Evolutionary conservation across 2,888 invertebrate genomes (phyloP).

Genomic region (Drosophila pseudotakahashii): DNA sequence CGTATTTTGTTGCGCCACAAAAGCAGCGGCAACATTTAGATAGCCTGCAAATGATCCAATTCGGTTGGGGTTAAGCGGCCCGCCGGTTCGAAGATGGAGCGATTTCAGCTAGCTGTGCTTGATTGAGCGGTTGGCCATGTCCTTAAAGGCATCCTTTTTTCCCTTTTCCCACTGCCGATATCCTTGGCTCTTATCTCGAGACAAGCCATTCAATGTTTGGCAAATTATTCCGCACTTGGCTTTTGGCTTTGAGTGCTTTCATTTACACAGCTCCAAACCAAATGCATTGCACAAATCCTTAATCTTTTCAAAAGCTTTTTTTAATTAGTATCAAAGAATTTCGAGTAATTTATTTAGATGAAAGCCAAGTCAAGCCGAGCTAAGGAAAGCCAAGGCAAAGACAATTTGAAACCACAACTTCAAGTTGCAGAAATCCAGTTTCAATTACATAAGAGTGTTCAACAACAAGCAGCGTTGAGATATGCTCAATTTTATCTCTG

Average conservation of each 20-base stretch:
- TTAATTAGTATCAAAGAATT: constrained; percentile 41
- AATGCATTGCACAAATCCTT: constrained; percentile 25
- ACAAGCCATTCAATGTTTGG: constrained; percentile 29
- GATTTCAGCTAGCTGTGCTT: constrained; percentile 31
- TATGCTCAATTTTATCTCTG: constrained; percentile 12
- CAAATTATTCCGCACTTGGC: constrained; percentile 24
- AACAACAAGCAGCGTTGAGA: background rate
- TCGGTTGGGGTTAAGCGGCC: constrained; percentile 40
- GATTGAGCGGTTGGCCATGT: constrained; percentile 44
- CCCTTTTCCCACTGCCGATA: background rate
- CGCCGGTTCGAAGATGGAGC: constrained; percentile 38
- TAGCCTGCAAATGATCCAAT: constrained; percentile 48
- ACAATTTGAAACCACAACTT: constrained; percentile 33
- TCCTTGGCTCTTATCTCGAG: constrained; percentile 14
- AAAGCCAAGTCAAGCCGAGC: constrained; percentile 14
- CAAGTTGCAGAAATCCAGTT: constrained; percentile 22
- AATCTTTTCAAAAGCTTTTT: constrained; percentile 38
- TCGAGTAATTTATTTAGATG: constrained; percentile 39
- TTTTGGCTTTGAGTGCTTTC: constrained; percentile 31
- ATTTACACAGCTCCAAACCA: constrained; percentile 19
- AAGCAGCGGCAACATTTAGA: constrained; percentile 28
- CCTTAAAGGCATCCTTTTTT: constrained; percentile 10
- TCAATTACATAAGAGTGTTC: constrained; percentile 26
- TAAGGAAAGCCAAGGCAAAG: constrained; percentile 10
- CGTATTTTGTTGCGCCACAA: constrained; percentile 44